Conservation (phyloP, 2,113 vertebrate species). For the Actenoides hombroni region DNA sequence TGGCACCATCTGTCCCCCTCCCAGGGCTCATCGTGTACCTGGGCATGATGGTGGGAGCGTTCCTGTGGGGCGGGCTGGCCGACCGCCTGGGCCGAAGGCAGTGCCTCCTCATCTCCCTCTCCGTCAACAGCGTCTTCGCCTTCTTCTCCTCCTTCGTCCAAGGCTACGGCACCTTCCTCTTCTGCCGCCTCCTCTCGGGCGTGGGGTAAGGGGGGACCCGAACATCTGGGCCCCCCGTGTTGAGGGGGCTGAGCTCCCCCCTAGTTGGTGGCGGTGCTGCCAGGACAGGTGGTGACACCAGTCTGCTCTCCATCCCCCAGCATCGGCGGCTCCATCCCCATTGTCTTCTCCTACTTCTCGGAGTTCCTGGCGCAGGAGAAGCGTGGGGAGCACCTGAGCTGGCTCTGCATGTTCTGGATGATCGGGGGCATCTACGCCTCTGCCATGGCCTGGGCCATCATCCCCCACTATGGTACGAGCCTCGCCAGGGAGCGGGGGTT, state of each 20-base stretch:
- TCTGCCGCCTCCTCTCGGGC: slow-evolving; percentile 93
- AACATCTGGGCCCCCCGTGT: background rate
- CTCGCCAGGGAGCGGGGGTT: rapidly evolving
- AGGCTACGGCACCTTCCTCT: slow-evolving; percentile 94
- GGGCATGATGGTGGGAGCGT: slow-evolving; percentile 98
- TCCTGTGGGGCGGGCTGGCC: slow-evolving; percentile 94
- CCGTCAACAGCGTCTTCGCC: slow-evolving; percentile 96
- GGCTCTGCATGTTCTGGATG: slow-evolving; percentile 99
- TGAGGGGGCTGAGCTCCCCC: slow-evolving; percentile 36
- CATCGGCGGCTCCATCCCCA: slow-evolving; percentile 95
- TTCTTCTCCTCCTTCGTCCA: slow-evolving; percentile 99
- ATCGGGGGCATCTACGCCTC: slow-evolving; percentile 96
- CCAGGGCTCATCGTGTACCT: slow-evolving; percentile 59
- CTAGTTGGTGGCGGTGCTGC: too few species aligned
- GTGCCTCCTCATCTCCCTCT: slow-evolving; percentile 95
- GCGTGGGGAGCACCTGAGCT: slow-evolving; percentile 94
- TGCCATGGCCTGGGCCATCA: slow-evolving; percentile 98
- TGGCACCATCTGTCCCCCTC: background rate
- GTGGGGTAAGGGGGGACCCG: slow-evolving; percentile 83
- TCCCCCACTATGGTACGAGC: slow-evolving; percentile 93
- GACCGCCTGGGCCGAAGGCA: slow-evolving; percentile 92
- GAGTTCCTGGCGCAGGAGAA: slow-evolving; percentile 99
- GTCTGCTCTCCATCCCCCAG: slow-evolving; percentile 64
- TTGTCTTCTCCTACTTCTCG: slow-evolving; percentile 97
- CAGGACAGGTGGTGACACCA: rapidly evolving